Percentiles rank a stretch among this genome's conserved stretches.
These are phyloP conservation scores for Gnatocerus cornutus DNA, from an alignment of 2,888 invertebrate species.

Conservation along the genomic window DNA sequence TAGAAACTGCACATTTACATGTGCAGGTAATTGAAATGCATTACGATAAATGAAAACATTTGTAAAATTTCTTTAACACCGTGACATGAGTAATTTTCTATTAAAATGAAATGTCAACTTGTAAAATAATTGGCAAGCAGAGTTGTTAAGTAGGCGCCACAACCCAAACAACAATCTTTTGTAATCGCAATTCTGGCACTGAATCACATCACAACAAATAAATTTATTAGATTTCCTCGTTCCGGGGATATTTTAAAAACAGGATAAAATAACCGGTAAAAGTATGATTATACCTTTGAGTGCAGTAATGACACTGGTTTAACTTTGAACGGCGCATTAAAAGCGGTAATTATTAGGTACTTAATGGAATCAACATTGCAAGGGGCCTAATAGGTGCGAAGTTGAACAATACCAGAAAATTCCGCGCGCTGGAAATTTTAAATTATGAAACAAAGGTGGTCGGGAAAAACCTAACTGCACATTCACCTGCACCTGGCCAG, in stretches of 20 bases:
- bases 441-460: not conserved
- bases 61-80: too few species aligned
- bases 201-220: not conserved
- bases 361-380: not conserved
- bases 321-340: conserved; percentile 33
- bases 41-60: not conserved
- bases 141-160: conserved; percentile 30
- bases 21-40: not conserved
- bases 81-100: not conserved
- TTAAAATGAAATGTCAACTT: conserved; percentile 1
- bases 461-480: not conserved
- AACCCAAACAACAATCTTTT: conserved; percentile 39
- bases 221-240: not conserved
- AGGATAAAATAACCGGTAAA: not conserved
- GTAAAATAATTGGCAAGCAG: conserved; percentile 38
- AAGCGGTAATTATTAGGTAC: not conserved
- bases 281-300: not conserved
- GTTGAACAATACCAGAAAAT: not conserved
- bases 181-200: conserved; percentile 37
- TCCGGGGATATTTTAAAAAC: too few species aligned
- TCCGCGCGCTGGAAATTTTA: too few species aligned
- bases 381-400: not conserved
- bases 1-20: not conserved
- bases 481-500: conserved; percentile 3
- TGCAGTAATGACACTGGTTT: conserved; percentile 24